Base-by-base conservation (phyloP, 2,797 vertebrate genomes). In the Varecia variegata region DNA sequence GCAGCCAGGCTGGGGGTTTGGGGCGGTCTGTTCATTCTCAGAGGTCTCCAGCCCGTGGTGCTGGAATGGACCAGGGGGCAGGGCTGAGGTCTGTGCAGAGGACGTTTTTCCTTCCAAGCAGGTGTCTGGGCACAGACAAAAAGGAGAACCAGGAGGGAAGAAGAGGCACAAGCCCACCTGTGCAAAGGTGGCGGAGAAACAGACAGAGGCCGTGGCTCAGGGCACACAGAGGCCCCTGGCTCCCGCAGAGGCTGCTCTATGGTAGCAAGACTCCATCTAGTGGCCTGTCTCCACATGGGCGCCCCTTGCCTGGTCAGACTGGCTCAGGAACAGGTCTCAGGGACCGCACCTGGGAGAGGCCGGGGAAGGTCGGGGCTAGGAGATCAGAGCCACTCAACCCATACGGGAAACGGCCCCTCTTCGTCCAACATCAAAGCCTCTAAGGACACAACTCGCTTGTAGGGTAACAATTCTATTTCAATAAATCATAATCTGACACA, bases 221-320 rank as follows among this genome's bases (percentile, higher is more conserved):
- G 9, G 20, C 23, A 45, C 54, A 30, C 40, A 45, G 62, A 80
- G 47, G 4, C 47, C 13, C 10, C 3, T 7, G 20, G n/a, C 11
- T 54, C 35, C 47, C 11, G 67, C 0, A 1, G 12, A 94, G 65
- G 5, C 50, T 25, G 68, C 86, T 77, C 45, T 7, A 1, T 13
- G 20, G 40, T 9, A 83, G 50, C 62, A 35, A 95, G 91, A 86
- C 56, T 86, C 93, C 86, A 54, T 89, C 93, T 76, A 94, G 83
- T 62, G 79, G 83, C 45, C 79, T 54, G 15, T 60, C 85, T 91
- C 47, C 23, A 52, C 27, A 14, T 6, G 52, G 40, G n/a, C 58
- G 25, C 23, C 5, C 62, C 38, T 65, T 7, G 1, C 52, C 70
- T 65, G 43, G 12, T 38, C 13, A 27, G 20, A 71, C 0, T 18